Evolutionary conservation across 1,140 invertebrate genomes (phyloP).

Genomic region (Drosophila prosaltans): DNA sequence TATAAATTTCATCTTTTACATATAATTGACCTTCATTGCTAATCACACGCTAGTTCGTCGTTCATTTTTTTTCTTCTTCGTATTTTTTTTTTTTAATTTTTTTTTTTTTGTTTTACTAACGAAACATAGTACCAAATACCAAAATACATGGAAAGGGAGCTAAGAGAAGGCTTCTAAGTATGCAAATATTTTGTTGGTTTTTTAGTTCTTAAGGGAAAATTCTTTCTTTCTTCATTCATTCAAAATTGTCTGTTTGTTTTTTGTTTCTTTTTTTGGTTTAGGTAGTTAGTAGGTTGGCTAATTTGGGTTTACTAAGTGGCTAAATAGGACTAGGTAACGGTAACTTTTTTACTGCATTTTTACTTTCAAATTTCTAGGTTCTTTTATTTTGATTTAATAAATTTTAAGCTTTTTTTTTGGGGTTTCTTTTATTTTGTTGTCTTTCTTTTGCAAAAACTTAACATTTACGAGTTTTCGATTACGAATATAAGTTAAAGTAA

Average conservation of each 20-base stretch:
- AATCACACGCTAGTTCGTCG: constrained; percentile 78
- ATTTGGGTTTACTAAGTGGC: constrained; percentile 14
- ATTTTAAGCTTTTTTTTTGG: constrained; percentile 55
- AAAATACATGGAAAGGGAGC: constrained; percentile 3
- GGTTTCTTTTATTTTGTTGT: constrained; percentile 28
- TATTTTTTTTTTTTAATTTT: too few species aligned
- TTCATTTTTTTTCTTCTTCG: constrained; percentile 27
- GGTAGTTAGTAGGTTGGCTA: constrained; percentile 36
- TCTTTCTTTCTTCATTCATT: neutral
- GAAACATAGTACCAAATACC: constrained; percentile 31
- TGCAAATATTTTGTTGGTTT: neutral
- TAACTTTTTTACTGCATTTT: constrained; percentile 5
- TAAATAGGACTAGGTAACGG: constrained; percentile 21
- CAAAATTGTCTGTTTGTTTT: neutral
- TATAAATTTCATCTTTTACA: constrained; percentile 66
- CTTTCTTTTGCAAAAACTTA: constrained; percentile 39
- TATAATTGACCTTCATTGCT: constrained; percentile 83
- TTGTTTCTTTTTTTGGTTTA: constrained; percentile 32
- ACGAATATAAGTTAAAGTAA: constrained; percentile 68
- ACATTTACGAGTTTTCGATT: constrained; percentile 21
- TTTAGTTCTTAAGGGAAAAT: too few species aligned
- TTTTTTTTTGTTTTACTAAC: constrained; percentile 45
- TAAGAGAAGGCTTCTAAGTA: constrained; percentile 9
- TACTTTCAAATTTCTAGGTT: constrained; percentile 35
- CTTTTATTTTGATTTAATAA: constrained; percentile 77